These are phyloP conservation scores for Lomographa bimaculata DNA, from an alignment of 2,888 invertebrate genomes.

Conservation along the genomic window DNA sequence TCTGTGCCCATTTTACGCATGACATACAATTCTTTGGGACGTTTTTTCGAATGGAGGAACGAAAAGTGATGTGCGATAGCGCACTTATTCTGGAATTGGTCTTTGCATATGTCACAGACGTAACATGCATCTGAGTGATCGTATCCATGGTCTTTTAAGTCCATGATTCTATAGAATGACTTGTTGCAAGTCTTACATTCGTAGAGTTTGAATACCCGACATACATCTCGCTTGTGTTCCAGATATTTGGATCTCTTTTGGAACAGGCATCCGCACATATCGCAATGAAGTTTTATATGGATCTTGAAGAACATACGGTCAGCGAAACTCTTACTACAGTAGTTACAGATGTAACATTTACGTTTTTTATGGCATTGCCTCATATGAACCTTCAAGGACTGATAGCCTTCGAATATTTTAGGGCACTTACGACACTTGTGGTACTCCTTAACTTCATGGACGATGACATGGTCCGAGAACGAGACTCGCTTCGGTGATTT, in stretches of 20 bases:
- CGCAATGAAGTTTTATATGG: conserved; percentile 70
- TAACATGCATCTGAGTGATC: conserved; percentile 49
- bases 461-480: conserved; percentile 66
- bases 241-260: conserved; percentile 45
- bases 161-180: conserved; percentile 58
- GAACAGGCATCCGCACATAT: conserved; percentile 52
- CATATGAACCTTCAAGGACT: conserved; percentile 55
- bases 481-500: conserved; percentile 65
- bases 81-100: conserved; percentile 60
- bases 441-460: conserved; percentile 66
- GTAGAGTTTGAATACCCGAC: conserved; percentile 51
- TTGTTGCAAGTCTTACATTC: conserved; percentile 57
- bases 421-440: conserved; percentile 70
- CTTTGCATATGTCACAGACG: conserved; percentile 69
- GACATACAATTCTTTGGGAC: conserved; percentile 48
- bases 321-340: conserved; percentile 63
- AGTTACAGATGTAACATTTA: conserved; percentile 72
- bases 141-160: conserved; percentile 68
- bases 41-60: conserved; percentile 53
- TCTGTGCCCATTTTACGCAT: conserved; percentile 51
- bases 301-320: conserved; percentile 71
- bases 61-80: conserved; percentile 59
- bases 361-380: conserved; percentile 63
- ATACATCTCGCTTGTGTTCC: conserved; percentile 54
- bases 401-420: conserved; percentile 60